Evolutionary conservation across 1,140 invertebrate genomes (phyloP).

Genomic region (Macrostomum lignano): DNA sequence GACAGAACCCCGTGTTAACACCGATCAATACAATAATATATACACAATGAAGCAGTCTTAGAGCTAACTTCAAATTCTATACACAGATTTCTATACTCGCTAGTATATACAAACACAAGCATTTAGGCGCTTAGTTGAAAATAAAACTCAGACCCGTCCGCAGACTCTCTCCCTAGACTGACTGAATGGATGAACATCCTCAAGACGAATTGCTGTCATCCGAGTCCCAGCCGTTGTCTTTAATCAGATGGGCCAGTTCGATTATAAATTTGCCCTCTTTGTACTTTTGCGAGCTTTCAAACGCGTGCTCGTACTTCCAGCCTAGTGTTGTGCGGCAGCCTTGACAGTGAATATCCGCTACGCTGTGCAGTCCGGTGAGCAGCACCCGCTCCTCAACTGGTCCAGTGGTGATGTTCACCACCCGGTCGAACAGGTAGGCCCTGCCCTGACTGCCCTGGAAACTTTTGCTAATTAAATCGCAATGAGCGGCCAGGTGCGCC

Average conservation of each 20-base stretch:
- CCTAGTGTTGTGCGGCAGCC: conserved; percentile 96
- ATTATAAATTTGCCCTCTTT: conserved; percentile 99
- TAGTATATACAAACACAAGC: no score
- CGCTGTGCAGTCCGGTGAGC: conserved; percentile 74
- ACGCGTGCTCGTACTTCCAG: conserved; percentile 99
- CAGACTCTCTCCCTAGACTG: no score
- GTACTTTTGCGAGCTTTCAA: conserved; percentile 98
- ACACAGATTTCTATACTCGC: no score
- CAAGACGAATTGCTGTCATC: no score
- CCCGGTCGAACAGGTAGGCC: conserved; percentile 97
- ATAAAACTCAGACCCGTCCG: no score
- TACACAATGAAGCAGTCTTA: no score
- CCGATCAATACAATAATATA: no score
- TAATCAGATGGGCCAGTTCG: conserved; percentile 98
- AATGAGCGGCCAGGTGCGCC: conserved; percentile 93
- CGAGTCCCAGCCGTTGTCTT: conserved; percentile 59
- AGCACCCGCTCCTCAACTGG: conserved; percentile 90
- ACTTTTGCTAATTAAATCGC: conserved; percentile 98
- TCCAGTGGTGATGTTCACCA: conserved; percentile 96
- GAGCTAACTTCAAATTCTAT: no score
- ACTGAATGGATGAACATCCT: no score
- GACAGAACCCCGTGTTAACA: no score
- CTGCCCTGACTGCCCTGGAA: conserved; percentile 99
- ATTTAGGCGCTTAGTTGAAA: no score
- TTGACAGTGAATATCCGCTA: conserved; percentile 97